phyloP scores from a whole-genome alignment of 2,888 invertebrate species.

The Punctoribates punctum region DNA sequence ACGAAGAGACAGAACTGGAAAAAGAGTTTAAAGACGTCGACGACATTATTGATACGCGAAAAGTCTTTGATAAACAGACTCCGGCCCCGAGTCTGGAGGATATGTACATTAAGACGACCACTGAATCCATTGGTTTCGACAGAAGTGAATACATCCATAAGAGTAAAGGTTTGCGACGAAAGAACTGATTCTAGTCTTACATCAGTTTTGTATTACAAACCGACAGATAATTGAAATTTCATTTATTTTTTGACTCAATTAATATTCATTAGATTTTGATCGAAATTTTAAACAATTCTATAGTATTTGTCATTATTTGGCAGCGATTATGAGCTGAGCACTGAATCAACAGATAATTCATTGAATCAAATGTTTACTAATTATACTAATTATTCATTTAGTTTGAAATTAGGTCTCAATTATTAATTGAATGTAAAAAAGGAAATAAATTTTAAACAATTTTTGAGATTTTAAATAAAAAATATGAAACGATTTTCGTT shows the following conservation, averaged over 20 bases:
- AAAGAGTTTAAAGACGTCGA: conserved; percentile 31
- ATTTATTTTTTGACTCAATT: not conserved
- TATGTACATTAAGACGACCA: conserved; percentile 15
- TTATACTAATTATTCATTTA: too few relatives aligned
- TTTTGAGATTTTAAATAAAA: too few relatives aligned
- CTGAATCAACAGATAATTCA: too few relatives aligned
- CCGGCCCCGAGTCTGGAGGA: not conserved
- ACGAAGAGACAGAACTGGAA: conserved; percentile 29
- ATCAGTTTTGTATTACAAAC: not conserved
- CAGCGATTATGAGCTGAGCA: too few relatives aligned
- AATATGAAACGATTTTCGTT: too few relatives aligned
- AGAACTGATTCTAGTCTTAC: not conserved
- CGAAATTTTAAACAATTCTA: not conserved
- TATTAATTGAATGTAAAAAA: too few relatives aligned
- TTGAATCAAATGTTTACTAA: too few relatives aligned
- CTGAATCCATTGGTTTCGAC: not conserved
- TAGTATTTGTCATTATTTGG: too few relatives aligned
- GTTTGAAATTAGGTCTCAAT: too few relatives aligned
- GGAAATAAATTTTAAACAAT: too few relatives aligned
- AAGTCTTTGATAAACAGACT: not conserved
- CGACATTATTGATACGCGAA: not conserved
- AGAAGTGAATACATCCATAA: conserved; percentile 10
- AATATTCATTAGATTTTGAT: not conserved
- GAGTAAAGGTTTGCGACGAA: not conserved
- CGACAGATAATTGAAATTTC: not conserved